Evolutionary conservation across 2,888 invertebrate species (phyloP).

Genomic region (Lepas anatifera): DNA sequence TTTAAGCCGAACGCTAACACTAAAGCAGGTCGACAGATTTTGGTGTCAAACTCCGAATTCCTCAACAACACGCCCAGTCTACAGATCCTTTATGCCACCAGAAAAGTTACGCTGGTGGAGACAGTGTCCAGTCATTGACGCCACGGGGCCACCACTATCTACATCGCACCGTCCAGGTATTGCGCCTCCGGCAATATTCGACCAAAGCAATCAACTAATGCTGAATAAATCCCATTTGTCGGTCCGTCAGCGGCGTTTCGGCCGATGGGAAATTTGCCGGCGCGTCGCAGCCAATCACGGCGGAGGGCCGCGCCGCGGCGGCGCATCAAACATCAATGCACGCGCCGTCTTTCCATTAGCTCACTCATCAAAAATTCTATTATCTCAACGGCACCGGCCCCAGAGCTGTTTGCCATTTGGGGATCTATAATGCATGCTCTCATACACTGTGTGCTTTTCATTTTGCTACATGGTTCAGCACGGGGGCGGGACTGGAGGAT

Average conservation of each 20-base stretch:
- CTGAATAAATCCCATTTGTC: constrained; percentile 9
- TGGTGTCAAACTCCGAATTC: no score
- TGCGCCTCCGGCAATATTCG: background rate
- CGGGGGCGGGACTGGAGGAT: no score
- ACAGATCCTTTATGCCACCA: no score
- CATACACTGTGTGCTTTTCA: constrained; percentile 3
- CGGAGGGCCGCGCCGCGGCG: background rate
- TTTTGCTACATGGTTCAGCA: background rate
- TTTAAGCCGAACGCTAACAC: no score
- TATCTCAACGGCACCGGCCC: background rate
- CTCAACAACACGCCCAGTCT: no score
- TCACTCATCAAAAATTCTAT: constrained; percentile 7
- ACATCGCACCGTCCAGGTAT: no score
- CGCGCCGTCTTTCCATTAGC: constrained; percentile 7
- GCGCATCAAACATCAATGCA: constrained; percentile 1
- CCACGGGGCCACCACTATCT: no score
- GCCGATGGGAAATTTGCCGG: background rate
- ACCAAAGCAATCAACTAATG: background rate
- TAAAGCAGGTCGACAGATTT: no score
- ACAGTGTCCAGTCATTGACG: no score
- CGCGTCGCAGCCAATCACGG: background rate
- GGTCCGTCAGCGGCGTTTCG: background rate
- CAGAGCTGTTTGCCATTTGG: background rate
- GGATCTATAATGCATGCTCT: constrained; percentile 7
- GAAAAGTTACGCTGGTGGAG: no score